A percentile compares a stretch with the other conserved stretches of the same genome.
Evolutionary conservation across 2,888 invertebrate species (phyloP).

Genomic region (Amiota mariae): DNA sequence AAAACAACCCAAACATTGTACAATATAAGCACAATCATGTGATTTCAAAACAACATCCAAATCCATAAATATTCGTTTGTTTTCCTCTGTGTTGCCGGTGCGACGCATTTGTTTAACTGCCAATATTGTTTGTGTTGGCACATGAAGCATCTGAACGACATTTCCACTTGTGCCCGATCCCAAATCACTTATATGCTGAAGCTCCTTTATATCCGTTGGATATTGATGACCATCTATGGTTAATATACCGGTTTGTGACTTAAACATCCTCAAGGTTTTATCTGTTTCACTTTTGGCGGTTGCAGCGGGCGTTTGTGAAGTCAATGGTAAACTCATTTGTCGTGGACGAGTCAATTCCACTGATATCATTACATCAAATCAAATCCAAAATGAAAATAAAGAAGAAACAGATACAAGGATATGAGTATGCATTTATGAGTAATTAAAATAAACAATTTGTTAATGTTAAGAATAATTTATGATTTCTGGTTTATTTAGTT

Average conservation of each 20-base stretch:
- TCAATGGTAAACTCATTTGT: conserved; percentile 77
- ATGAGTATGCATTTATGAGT: no score
- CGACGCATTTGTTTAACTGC: conserved; percentile 99
- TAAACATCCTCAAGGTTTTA: conserved; percentile 90
- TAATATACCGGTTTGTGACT: conserved; percentile 92
- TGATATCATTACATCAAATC: conserved; percentile 48
- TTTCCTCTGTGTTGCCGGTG: conserved; percentile 96
- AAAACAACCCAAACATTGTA: conserved; percentile 97
- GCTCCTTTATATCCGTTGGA: conserved; percentile 86
- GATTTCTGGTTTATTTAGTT: no score
- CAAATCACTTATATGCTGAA: conserved; percentile 89
- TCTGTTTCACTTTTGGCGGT: conserved; percentile 85
- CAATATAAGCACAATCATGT: conserved; percentile 97
- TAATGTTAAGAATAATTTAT: background rate
- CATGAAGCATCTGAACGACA: conserved; percentile 96
- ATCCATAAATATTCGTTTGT: conserved; percentile 98
- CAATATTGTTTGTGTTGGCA: conserved; percentile 87
- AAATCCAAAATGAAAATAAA: conserved; percentile 39
- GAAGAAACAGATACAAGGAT: conserved; percentile 34
- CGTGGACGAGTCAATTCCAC: conserved; percentile 75
- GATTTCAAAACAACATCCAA: conserved; percentile 98
- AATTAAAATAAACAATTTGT: background rate
- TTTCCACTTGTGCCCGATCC: conserved; percentile 98
- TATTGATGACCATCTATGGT: conserved; percentile 87
- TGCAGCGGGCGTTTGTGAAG: conserved; percentile 76